phyloP scores from a whole-genome alignment of 1,140 invertebrate species.

The Maconellicoccus hirsutus region DNA sequence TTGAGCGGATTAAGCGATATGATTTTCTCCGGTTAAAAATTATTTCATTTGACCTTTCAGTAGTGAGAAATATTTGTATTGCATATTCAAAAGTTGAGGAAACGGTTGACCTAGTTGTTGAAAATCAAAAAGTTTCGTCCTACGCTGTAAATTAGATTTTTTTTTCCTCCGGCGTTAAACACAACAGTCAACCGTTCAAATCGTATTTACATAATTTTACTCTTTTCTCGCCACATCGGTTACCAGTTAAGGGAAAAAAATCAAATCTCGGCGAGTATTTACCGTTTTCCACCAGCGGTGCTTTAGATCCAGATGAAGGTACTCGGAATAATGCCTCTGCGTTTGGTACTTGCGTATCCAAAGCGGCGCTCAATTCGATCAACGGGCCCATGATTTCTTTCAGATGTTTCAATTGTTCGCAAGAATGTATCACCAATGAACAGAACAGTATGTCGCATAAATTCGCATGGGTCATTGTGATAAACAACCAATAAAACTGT shows the following conservation, averaged over 20 bases:
- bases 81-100: slow-evolving; percentile 3
- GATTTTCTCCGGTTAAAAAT: not conserved
- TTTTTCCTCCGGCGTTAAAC: not conserved
- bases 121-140: not conserved
- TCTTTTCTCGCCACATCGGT: not conserved
- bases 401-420: slow-evolving; percentile 68
- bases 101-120: slow-evolving; percentile 3
- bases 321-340: slow-evolving; percentile 61
- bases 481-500: slow-evolving; percentile 59
- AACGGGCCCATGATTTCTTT: slow-evolving; percentile 73
- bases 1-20: not conserved
- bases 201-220: slow-evolving; percentile 1
- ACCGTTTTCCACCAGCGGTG: slow-evolving; percentile 8
- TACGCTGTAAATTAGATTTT: not conserved
- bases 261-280: not conserved
- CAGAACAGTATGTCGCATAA: slow-evolving; percentile 64
- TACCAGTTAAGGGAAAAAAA: not conserved
- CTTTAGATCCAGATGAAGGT: slow-evolving; percentile 36
- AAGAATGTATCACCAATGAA: slow-evolving; percentile 69
- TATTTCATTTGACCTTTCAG: not conserved
- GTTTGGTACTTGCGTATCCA: slow-evolving; percentile 66
- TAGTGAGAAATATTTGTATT: not conserved
- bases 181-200: not conserved
- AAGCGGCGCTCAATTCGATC: slow-evolving; percentile 66
- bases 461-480: slow-evolving; percentile 56